Evolutionary conservation across 2,113 vertebrate species (phyloP), one percentile per base, ranked within the genome.

Genomic region (Aegotheles bennettii): DNA sequence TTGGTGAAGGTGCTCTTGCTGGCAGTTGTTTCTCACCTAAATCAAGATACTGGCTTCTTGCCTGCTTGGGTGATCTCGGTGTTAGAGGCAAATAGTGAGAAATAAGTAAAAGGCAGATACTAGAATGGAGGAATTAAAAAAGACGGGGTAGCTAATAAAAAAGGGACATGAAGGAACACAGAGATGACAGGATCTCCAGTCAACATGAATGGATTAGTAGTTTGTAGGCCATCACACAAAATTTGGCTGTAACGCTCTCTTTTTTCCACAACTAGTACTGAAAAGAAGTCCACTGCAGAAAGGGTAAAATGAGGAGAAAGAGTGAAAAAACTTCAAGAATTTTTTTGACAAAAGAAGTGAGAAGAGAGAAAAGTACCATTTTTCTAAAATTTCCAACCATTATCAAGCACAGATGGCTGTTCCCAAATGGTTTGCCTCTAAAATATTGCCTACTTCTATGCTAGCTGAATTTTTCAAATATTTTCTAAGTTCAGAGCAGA

Each of bases 371-470:
- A 90, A 89, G 60, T 35, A 64, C 3, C 23, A 20, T 87, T 90
- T 95, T 67, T 77, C 56, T 81, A 53, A 60, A 65, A 69, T 73
- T 87, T 80, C 57, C 31, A 74, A n/a, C 36, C n/a, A 83, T 87
- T 80, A 65, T 61, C 8, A 11, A 87, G 75, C 67, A 94, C 95
- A 96, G 89, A 93, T 95, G 91, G 87, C 53, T 80, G 38, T 74
- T 95, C 71, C 76, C 91, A 95, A 90, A 83, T 95, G 93, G 79
- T 88, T 96, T 94, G 68, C 68, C 43, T 94, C 43, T 87, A 80
- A 90, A 83, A 63, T 61, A 51, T 74, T 94, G 59, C 78, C 67
- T 83, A 42, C 63, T 84, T 91, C 63, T 74, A 43, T 90, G 64
- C 59, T 83, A 56, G 42, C 29, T 91, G 67, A 83, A 38, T 75